Conservation (phyloP, 2,797 vertebrate genomes). For the Pogoniulus pusillus region DNA sequence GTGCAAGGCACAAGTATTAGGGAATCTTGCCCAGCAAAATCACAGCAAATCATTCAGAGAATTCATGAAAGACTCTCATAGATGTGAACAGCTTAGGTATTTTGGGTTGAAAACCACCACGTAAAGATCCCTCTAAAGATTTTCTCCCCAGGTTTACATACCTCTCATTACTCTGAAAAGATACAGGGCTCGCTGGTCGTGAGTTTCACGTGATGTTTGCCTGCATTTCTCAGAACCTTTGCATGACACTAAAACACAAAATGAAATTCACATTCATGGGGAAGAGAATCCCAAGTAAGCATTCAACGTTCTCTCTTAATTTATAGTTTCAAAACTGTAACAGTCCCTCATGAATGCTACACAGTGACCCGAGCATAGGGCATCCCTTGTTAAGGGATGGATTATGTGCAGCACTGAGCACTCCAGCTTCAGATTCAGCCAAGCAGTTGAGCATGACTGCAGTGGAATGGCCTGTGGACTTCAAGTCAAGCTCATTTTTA, state of each 20-base stretch:
- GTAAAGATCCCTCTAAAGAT: neutral
- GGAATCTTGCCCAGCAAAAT: neutral
- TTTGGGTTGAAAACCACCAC: neutral
- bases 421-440: neutral
- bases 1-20: neutral
- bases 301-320: neutral
- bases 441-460: neutral
- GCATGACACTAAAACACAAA: neutral
- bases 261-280: neutral
- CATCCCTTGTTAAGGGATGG: neutral
- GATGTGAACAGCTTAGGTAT: neutral
- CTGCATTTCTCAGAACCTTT: neutral
- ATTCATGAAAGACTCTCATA: neutral
- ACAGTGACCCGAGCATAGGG: neutral
- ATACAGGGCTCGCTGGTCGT: accelerated
- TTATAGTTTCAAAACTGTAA: neutral
- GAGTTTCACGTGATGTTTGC: neutral
- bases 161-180: neutral
- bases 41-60: neutral
- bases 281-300: neutral
- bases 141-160: neutral
- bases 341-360: neutral
- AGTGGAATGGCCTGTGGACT: neutral
- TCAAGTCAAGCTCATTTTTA: neutral
- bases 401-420: neutral